A percentile compares a stretch with the other conserved stretches of the same genome.
Conservation (phyloP, 2,888 invertebrate genomes). For the Lordiphosa andalusiaca region DNA sequence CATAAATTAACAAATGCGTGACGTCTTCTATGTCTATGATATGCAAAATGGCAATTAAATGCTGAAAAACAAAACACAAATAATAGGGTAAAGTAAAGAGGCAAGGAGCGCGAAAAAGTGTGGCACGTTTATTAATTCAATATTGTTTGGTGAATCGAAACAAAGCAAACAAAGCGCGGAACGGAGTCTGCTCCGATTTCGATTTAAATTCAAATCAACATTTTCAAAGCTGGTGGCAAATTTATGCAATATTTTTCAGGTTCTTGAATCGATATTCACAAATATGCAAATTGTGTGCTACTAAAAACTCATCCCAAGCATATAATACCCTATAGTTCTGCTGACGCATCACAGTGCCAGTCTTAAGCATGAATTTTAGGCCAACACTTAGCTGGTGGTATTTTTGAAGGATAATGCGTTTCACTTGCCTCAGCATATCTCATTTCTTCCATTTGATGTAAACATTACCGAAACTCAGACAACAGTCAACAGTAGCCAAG, state of each 20-base stretch:
- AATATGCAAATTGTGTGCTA: conserved; percentile 60
- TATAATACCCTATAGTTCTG: too few relatives aligned
- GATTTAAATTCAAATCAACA: conserved; percentile 69
- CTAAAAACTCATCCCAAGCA: conserved; percentile 28
- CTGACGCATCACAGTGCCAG: too few relatives aligned
- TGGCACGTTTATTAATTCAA: conserved; percentile 35
- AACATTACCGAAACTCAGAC: conserved; percentile 29
- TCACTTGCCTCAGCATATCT: neutral
- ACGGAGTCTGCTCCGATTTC: conserved; percentile 30
- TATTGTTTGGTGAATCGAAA: conserved; percentile 3
- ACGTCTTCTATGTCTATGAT: conserved; percentile 28
- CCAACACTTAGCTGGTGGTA: too few relatives aligned
- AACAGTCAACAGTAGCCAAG: conserved; percentile 19
- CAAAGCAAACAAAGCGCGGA: conserved; percentile 3
- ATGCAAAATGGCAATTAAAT: conserved; percentile 58
- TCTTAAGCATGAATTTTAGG: too few relatives aligned
- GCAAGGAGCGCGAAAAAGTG: conserved; percentile 2
- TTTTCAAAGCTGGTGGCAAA: conserved; percentile 55
- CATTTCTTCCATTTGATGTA: conserved; percentile 14
- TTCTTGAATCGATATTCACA: conserved; percentile 16
- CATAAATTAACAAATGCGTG: conserved; percentile 36
- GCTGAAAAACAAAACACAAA: conserved; percentile 15
- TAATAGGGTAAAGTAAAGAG: neutral
- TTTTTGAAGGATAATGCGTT: too few relatives aligned
- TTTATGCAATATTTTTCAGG: conserved; percentile 50